Evolutionary conservation across 2,113 vertebrate genomes (phyloP).

Genomic region (Lagenorhynchus albirostris): DNA sequence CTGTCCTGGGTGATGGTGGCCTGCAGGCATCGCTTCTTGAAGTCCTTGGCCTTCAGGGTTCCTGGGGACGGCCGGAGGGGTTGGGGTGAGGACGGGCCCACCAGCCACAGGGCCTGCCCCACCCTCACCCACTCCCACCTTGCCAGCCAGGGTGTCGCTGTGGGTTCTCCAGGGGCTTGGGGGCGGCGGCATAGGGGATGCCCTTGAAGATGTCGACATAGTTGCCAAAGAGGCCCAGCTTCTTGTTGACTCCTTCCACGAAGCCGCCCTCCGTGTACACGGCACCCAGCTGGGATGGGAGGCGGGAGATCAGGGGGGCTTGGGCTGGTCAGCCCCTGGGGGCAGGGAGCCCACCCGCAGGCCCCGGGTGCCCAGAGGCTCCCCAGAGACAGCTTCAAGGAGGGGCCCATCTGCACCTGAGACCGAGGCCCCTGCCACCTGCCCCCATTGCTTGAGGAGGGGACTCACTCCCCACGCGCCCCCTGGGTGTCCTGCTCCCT

Average conservation of each 20-base stretch:
- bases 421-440: neutral
- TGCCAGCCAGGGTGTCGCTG: constrained; percentile 92
- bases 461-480: rapidly evolving
- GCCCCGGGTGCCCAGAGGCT: neutral
- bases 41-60: constrained; percentile 83
- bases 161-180: constrained; percentile 89
- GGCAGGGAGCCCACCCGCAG: neutral
- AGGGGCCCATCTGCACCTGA: too few species aligned
- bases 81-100: neutral
- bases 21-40: constrained; percentile 87
- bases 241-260: constrained; percentile 88
- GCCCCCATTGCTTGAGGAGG: neutral
- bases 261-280: constrained; percentile 93
- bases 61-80: constrained; percentile 74
- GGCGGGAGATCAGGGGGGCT: rapidly evolving
- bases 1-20: constrained; percentile 79
- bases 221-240: constrained; percentile 77
- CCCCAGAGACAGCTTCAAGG: neutral
- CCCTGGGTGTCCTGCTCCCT: neutral
- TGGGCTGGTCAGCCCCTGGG: rapidly evolving
- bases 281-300: constrained; percentile 84
- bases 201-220: constrained; percentile 93
- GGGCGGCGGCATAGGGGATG: constrained; percentile 90
- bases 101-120: rapidly evolving
- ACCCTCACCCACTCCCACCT: constrained; percentile 78